These are phyloP conservation scores for Calypte anna DNA, from an alignment of 2,113 vertebrate genomes.

Conservation along the genomic window DNA sequence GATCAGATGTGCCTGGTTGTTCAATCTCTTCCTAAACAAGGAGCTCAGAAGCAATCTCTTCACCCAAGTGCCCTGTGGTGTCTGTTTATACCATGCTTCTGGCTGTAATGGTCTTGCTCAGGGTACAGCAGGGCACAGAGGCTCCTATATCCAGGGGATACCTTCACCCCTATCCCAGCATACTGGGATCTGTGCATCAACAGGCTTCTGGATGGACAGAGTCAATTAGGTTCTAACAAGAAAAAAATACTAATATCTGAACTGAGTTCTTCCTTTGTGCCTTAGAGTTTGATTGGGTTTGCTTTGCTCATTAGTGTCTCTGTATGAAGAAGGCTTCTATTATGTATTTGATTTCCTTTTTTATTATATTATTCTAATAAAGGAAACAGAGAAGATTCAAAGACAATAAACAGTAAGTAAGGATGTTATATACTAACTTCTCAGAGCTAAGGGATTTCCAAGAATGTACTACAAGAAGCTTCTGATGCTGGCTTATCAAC, in stretches of 20 bases:
- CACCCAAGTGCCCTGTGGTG: neutral
- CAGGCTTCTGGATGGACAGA: neutral
- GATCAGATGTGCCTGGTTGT: neutral
- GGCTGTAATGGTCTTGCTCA: neutral
- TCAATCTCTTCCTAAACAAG: neutral
- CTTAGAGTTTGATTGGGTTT: neutral
- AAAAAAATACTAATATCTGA: neutral
- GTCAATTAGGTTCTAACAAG: neutral
- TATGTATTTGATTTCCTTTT: neutral
- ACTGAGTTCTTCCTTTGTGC: neutral
- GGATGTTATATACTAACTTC: neutral
- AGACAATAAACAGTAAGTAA: neutral
- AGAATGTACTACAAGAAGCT: neutral
- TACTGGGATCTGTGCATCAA: neutral
- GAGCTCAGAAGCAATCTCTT: neutral
- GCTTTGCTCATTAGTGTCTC: neutral
- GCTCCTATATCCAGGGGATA: neutral
- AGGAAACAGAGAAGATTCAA: neutral
- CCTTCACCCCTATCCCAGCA: accelerated
- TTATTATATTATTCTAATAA: neutral
- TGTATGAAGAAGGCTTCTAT: neutral
- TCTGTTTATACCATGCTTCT: neutral
- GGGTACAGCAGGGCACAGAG: neutral
- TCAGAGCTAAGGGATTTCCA: neutral
- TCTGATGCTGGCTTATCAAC: neutral